These are phyloP conservation scores for Anguilla pacifica DNA, from an alignment of 2,797 vertebrate genomes.

Conservation along the genomic window DNA sequence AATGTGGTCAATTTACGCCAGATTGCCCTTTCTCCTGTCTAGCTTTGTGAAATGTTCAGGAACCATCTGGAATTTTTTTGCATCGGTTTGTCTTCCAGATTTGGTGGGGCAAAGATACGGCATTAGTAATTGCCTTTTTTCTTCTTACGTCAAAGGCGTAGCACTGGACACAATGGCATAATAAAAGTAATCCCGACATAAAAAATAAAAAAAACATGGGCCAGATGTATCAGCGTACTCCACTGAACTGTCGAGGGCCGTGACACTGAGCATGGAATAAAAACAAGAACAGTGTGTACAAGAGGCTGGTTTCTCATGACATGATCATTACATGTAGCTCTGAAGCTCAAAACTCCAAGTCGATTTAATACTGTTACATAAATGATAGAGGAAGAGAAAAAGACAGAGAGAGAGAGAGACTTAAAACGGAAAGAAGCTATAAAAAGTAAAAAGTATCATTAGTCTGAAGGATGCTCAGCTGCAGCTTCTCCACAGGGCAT, in stretches of 20 bases:
- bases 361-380: slow-evolving; percentile 57
- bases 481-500: slow-evolving; percentile 45
- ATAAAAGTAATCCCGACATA: not conserved
- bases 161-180: not conserved
- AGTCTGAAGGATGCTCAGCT: slow-evolving; percentile 48
- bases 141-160: not conserved
- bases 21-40: too few species aligned
- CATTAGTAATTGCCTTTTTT: not conserved
- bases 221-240: not conserved
- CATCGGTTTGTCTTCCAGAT: not conserved
- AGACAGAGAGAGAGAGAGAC: not conserved
- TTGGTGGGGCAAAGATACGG: not conserved
- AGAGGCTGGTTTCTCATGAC: not conserved
- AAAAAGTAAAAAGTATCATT: slow-evolving; percentile 46
- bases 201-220: not conserved
- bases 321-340: slow-evolving; percentile 24
- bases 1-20: not conserved
- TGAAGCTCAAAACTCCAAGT: slow-evolving; percentile 38
- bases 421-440: slow-evolving; percentile 32
- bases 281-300: not conserved
- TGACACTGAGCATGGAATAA: not conserved
- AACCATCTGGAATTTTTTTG: not conserved
- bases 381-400: slow-evolving; percentile 32
- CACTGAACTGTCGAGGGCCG: not conserved
- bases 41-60: not conserved